phyloP scores from a whole-genome alignment of 2,888 invertebrate genomes.

The Oligia latruncula region DNA sequence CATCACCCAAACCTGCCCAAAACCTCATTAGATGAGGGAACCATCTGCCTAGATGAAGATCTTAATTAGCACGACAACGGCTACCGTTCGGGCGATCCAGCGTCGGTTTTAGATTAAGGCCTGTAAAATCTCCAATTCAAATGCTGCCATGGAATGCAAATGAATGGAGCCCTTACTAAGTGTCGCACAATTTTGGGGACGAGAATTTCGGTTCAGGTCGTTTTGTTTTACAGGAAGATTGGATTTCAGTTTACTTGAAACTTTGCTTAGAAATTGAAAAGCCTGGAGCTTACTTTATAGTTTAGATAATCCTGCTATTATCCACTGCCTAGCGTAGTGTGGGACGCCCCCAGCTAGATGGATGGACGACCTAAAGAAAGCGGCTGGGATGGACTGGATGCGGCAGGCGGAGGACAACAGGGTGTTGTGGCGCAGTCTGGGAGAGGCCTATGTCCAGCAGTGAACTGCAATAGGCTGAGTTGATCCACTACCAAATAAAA shows the following conservation, averaged over 20 bases:
- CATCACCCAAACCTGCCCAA: not conserved
- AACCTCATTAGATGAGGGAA: not conserved
- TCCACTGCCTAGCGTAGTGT: not conserved
- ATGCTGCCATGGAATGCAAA: slow-evolving; percentile 84
- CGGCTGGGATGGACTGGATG: no score
- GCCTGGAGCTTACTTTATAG: not conserved
- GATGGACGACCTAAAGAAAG: no score
- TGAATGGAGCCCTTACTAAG: slow-evolving; percentile 75
- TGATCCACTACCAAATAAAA: not conserved
- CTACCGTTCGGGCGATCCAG: slow-evolving; percentile 76
- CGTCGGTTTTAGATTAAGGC: slow-evolving; percentile 86
- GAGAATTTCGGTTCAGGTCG: slow-evolving; percentile 11
- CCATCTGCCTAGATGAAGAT: slow-evolving; percentile 67
- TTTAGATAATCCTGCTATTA: not conserved
- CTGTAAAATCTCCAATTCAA: slow-evolving; percentile 88
- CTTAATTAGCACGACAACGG: slow-evolving; percentile 84
- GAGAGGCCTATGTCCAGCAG: no score
- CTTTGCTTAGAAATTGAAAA: not conserved
- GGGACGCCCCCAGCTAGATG: no score
- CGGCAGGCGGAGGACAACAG: no score
- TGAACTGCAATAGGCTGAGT: no score
- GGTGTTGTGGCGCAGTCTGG: no score
- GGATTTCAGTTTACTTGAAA: no score
- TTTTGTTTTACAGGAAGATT: slow-evolving; percentile 8
- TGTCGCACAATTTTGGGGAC: slow-evolving; percentile 17